Evolutionary conservation across 2,888 invertebrate genomes (phyloP).

Genomic region (Tryphoninae sp.): DNA sequence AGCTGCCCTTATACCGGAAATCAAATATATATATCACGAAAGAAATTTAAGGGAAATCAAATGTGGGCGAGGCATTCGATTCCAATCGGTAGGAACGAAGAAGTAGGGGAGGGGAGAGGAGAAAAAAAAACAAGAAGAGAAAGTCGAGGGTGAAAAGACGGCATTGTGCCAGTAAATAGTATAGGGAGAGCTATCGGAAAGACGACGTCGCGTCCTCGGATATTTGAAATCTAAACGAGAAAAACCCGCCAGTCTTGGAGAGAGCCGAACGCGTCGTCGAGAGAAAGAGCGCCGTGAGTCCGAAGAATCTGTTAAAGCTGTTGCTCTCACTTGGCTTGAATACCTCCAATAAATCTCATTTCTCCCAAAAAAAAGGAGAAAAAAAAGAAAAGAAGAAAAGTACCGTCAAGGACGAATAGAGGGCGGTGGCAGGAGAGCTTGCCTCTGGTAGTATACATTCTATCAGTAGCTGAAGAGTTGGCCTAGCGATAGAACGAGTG

Average conservation of each 20-base stretch:
- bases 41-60: constrained; percentile 44
- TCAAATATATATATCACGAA: constrained; percentile 20
- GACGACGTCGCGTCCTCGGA: constrained; percentile 55
- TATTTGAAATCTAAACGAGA: constrained; percentile 59
- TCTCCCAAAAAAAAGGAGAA: constrained; percentile 31
- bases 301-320: constrained; percentile 45
- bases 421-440: neutral
- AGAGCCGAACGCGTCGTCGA: constrained; percentile 17
- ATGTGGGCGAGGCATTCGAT: constrained; percentile 45
- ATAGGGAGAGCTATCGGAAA: constrained; percentile 42
- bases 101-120: neutral
- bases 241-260: constrained; percentile 39
- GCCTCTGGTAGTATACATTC: neutral
- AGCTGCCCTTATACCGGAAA: constrained; percentile 22
- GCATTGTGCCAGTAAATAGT: constrained; percentile 54
- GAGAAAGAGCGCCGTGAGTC: constrained; percentile 58
- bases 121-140: neutral
- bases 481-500: constrained; percentile 8
- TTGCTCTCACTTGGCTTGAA: constrained; percentile 15
- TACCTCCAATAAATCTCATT: constrained; percentile 56
- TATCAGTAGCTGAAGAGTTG: constrained; percentile 27
- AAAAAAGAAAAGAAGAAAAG: too few species aligned
- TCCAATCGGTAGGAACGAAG: constrained; percentile 35
- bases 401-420: constrained; percentile 35
- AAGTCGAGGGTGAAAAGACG: constrained; percentile 43